These are phyloP conservation scores for Anthopleura sola DNA, from an alignment of 64 coral and sea anemone genomes.

Conservation along the genomic window DNA sequence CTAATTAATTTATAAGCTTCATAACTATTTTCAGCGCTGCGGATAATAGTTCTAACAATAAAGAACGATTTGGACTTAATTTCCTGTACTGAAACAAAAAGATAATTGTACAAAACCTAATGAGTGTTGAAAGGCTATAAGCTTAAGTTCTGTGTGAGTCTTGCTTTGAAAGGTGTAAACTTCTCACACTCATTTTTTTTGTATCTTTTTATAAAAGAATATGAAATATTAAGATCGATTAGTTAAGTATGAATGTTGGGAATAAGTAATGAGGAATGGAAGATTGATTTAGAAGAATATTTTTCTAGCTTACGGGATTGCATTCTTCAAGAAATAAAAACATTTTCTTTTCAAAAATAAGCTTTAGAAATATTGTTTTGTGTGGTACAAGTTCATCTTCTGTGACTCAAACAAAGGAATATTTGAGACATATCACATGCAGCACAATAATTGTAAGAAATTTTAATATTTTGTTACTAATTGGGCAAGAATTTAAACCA, in stretches of 20 bases:
- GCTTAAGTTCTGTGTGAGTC: neutral
- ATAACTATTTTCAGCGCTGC: neutral
- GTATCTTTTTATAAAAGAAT: neutral
- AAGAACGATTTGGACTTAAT: neutral
- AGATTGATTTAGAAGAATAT: neutral
- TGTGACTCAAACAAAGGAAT: neutral
- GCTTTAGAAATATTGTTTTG: neutral
- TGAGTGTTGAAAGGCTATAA: neutral
- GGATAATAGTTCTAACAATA: neutral
- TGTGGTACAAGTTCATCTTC: neutral
- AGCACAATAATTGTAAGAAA: neutral
- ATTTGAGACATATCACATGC: too few relatives aligned
- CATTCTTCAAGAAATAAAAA: neutral
- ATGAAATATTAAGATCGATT: neutral
- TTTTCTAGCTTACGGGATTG: neutral
- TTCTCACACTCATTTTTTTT: constrained; percentile 1
- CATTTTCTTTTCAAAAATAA: neutral
- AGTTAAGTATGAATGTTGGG: neutral
- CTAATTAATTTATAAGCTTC: constrained; percentile 21
- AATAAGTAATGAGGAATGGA: neutral
- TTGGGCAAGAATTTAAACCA: neutral
- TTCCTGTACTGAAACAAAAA: neutral
- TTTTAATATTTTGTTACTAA: neutral
- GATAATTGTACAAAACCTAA: neutral
- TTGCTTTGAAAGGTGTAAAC: neutral